Evolutionary conservation across 2,113 vertebrate species (phyloP), one percentile per base, ranked within the genome.

Genomic region (Sterrhoptilus dennistouni): DNA sequence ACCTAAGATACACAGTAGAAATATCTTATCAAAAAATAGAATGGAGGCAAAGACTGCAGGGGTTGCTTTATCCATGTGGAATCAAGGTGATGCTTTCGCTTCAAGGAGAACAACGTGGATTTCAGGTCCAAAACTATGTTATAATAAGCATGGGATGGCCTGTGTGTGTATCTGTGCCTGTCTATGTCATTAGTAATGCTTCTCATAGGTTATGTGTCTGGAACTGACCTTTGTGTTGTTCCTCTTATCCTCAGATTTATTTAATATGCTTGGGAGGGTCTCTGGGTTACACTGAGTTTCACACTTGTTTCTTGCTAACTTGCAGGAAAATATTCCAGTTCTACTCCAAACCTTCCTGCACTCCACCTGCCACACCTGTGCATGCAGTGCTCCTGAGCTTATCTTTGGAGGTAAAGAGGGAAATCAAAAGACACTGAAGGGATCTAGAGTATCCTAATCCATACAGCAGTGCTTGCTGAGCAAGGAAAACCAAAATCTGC

Each of bases 21-120:
- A 79, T 23, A 54, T 56, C 70, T 84, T 94, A 69, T 85, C 75
- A 79, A 85, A 85, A 93, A 91, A 72, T 57, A 80, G 63, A 45
- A 50, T 24, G 42, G 74, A 72, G 77, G 74, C 74, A 91, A 57
- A 79, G 54, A 45, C 42, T 77, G 69, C 60, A 60, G 75, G 33
- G 52, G 1, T 50, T 52, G 53, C 31, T 69, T 84, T 64, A 10
- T 54, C 47, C 31, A 36, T 14, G 77, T 44, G 53, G 57, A 42
- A 89, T 72, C 22, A 44, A 59, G 68, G 40, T 14, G 63, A 40
- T 54, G 36, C 45, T 50, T 87, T 54, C 52, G 80, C 57, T 59
- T 53, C 28, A 49, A 18, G 49, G 6, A 40, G 86, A 76, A 77
- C 38, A 63, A 70, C 0, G 0, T 53, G n/a, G 38, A 49, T 72